Percentiles rank a stretch among this genome's conserved stretches.
Evolutionary conservation across 2,888 invertebrate species (phyloP).

Genomic region (Theretra japonica): DNA sequence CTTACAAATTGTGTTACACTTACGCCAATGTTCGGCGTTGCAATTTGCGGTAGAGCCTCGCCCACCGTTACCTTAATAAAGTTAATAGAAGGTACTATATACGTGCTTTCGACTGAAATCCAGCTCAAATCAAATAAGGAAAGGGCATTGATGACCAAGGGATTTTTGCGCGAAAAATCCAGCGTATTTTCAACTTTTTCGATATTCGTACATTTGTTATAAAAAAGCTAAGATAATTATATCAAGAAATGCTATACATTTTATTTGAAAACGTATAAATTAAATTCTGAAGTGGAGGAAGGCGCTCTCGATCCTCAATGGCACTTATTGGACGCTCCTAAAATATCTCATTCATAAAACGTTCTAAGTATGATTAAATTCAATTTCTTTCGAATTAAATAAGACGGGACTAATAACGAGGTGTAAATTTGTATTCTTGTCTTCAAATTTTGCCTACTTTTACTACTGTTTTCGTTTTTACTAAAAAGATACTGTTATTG

Average conservation of each 20-base stretch:
- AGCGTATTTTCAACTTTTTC: slow-evolving; percentile 2
- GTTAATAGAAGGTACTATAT: slow-evolving; percentile 25
- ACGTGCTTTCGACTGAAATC: slow-evolving; percentile 30
- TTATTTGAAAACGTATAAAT: slow-evolving; percentile 57
- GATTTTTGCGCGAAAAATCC: slow-evolving; percentile 21
- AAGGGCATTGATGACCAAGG: slow-evolving; percentile 31
- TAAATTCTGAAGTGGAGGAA: slow-evolving; percentile 54
- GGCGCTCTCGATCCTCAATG: slow-evolving; percentile 53
- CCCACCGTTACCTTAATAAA: slow-evolving; percentile 28
- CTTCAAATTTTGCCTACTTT: neutral
- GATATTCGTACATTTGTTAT: neutral
- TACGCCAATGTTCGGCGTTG: slow-evolving; percentile 9
- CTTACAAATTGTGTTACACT: slow-evolving; percentile 26
- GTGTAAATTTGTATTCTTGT: slow-evolving; percentile 4
- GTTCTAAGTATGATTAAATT: slow-evolving; percentile 26
- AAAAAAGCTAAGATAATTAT: slow-evolving; percentile 25
- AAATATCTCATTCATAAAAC: slow-evolving; percentile 28
- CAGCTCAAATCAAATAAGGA: slow-evolving; percentile 29
- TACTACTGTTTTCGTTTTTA: neutral
- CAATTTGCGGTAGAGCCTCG: slow-evolving; percentile 19
- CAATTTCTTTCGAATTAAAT: slow-evolving; percentile 25
- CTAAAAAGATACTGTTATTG: too few relatives aligned
- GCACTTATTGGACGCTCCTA: slow-evolving; percentile 52
- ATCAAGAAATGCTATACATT: slow-evolving; percentile 47
- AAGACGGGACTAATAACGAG: neutral